phyloP scores from a whole-genome alignment of 1,140 invertebrate species.

The Trichomalopsis sarcophagae region DNA sequence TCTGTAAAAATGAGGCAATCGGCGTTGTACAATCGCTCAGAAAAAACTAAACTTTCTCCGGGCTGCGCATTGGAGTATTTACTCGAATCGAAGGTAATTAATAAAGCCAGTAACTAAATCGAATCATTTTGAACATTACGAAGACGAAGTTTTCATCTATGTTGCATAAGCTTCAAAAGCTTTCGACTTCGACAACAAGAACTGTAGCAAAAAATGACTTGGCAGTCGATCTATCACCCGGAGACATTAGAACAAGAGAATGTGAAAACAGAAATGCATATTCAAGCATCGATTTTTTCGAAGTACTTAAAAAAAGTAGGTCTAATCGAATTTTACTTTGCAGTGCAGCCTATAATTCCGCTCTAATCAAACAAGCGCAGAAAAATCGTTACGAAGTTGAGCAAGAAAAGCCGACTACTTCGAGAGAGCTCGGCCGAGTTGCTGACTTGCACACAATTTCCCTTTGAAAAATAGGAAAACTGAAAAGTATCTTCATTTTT shows the following conservation, averaged over 20 bases:
- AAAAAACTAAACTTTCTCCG: constrained; percentile 4
- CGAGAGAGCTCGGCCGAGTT: background rate
- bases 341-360: background rate
- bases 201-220: no score
- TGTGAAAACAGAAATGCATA: background rate
- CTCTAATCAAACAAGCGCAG: background rate
- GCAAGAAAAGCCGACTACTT: background rate
- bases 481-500: background rate
- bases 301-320: background rate
- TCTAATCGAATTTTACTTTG: background rate
- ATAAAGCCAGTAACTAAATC: background rate
- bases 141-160: no score
- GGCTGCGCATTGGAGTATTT: background rate
- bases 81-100: background rate
- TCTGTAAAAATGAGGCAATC: constrained; percentile 18
- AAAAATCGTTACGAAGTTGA: background rate
- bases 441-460: background rate
- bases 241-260: no score
- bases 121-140: background rate
- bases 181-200: background rate
- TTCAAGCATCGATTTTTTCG: background rate
- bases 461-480: background rate
- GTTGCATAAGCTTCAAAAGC: background rate
- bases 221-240: no score
- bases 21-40: constrained; percentile 8